Evolutionary conservation across 2,113 vertebrate species (phyloP).

Genomic region (Spea multiplicata): DNA sequence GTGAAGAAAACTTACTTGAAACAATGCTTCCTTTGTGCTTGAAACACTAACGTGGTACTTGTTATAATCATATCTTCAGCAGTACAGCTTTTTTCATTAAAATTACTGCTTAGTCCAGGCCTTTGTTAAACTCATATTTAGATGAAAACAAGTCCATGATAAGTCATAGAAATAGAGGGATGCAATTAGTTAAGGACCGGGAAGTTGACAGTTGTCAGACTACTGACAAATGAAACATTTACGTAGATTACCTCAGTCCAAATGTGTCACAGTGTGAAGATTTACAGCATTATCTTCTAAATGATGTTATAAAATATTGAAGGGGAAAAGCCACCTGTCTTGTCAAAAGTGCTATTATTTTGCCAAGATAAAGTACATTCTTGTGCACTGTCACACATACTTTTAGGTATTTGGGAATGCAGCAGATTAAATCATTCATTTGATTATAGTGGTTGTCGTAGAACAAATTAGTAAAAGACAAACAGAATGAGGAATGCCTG

Average conservation of each 20-base stretch:
- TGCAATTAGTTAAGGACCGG: slow-evolving; percentile 50
- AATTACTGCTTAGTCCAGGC: background rate
- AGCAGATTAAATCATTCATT: slow-evolving; percentile 49
- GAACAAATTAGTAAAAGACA: slow-evolving; percentile 45
- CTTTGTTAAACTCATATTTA: background rate
- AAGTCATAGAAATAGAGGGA: slow-evolving; percentile 27
- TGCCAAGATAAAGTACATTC: slow-evolving; percentile 40
- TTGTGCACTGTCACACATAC: background rate
- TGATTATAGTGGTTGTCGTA: slow-evolving; percentile 50
- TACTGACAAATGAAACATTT: slow-evolving; percentile 48
- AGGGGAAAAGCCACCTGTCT: slow-evolving; percentile 48
- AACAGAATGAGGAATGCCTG: slow-evolving; percentile 16
- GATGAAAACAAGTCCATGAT: background rate
- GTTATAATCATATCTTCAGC: background rate
- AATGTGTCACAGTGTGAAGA: slow-evolving; percentile 50
- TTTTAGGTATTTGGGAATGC: slow-evolving; percentile 34
- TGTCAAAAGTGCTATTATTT: slow-evolving; percentile 49
- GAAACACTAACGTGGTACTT: background rate
- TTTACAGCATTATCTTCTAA: slow-evolving; percentile 50
- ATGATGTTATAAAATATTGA: slow-evolving; percentile 53
- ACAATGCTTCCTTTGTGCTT: background rate
- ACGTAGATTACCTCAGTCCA: slow-evolving; percentile 47
- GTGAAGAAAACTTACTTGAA: no score
- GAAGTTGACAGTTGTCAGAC: slow-evolving; percentile 48
- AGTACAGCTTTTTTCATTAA: background rate